Evolutionary conservation across 2,113 vertebrate genomes (phyloP).

Genomic region (Thunnus thynnus): DNA sequence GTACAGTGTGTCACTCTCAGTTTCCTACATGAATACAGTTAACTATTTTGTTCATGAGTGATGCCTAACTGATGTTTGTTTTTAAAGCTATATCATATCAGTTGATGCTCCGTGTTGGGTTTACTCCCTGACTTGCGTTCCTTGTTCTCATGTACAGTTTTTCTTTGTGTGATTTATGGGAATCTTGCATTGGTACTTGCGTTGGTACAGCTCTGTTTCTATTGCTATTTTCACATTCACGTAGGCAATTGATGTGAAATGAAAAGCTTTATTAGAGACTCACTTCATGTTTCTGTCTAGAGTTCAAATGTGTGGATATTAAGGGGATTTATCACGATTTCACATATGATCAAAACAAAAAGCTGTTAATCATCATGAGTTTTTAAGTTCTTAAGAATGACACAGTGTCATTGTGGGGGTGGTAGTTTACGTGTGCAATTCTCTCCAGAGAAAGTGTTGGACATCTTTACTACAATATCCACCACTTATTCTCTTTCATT

Average conservation of each 20-base stretch:
- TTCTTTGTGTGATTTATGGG: slow-evolving; percentile 45
- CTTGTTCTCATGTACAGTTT: slow-evolving; percentile 58
- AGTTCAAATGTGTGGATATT: slow-evolving; percentile 12
- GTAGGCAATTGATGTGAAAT: slow-evolving; percentile 19
- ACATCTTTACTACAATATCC: slow-evolving; percentile 1
- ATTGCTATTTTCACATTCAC: slow-evolving; percentile 26
- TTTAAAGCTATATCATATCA: slow-evolving; percentile 40
- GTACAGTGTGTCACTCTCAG: not conserved
- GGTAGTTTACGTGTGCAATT: slow-evolving; percentile 6
- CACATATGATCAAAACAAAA: slow-evolving; percentile 12
- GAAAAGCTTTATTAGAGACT: slow-evolving; percentile 25
- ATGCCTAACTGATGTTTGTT: slow-evolving; percentile 12
- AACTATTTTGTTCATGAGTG: not conserved
- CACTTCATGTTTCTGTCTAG: slow-evolving; percentile 10
- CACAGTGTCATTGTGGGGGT: not conserved
- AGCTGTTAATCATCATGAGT: not conserved
- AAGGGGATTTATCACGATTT: not conserved
- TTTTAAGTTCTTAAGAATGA: slow-evolving; percentile 17
- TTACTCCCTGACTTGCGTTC: slow-evolving; percentile 19
- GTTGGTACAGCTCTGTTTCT: slow-evolving; percentile 28
- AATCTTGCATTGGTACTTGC: slow-evolving; percentile 17
- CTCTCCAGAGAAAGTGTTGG: not conserved
- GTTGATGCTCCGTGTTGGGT: slow-evolving; percentile 1
- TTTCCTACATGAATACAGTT: not conserved
- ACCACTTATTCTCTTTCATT: slow-evolving; percentile 6